Conservation (phyloP, 2,888 invertebrate species). For the Cordylochernes scorpioides region DNA sequence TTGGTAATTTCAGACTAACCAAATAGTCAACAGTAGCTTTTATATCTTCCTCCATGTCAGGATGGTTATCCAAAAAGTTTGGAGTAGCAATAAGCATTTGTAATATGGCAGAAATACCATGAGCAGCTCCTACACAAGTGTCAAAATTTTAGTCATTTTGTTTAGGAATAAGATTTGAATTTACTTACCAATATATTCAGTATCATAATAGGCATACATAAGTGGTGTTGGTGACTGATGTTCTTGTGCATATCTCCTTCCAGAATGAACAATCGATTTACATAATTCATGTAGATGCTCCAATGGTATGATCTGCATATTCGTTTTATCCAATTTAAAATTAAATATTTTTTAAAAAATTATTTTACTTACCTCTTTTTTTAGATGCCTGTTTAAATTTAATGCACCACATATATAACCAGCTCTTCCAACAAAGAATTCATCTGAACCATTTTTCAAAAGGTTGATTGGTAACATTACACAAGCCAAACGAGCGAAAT, state of each 20-base stretch:
- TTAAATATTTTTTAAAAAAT: too few relatives aligned
- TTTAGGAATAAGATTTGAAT: too few relatives aligned
- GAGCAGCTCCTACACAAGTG: conserved; percentile 27
- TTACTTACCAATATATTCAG: conserved; percentile 11
- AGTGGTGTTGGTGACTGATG: conserved; percentile 25
- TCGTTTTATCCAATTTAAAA: too few relatives aligned
- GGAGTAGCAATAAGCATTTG: conserved; percentile 34
- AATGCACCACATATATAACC: too few relatives aligned
- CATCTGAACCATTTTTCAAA: too few relatives aligned
- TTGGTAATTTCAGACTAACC: conserved; percentile 34
- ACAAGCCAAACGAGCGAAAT: too few relatives aligned
- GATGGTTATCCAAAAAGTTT: conserved; percentile 30
- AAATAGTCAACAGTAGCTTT: conserved; percentile 38
- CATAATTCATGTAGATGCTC: conserved; percentile 35
- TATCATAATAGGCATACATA: conserved; percentile 12
- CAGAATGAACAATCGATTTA: conserved; percentile 39
- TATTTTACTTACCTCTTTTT: too few relatives aligned
- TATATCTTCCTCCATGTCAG: conserved; percentile 31
- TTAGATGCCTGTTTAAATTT: too few relatives aligned
- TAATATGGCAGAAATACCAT: conserved; percentile 37
- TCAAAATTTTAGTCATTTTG: too few relatives aligned
- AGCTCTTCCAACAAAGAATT: too few relatives aligned
- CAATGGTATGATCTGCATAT: conserved; percentile 19
- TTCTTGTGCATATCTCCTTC: conserved; percentile 34
- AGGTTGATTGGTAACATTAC: too few relatives aligned